These are phyloP conservation scores for Onychomys leucogaster DNA, from an alignment of 2,797 vertebrate species.

Conservation along the genomic window DNA sequence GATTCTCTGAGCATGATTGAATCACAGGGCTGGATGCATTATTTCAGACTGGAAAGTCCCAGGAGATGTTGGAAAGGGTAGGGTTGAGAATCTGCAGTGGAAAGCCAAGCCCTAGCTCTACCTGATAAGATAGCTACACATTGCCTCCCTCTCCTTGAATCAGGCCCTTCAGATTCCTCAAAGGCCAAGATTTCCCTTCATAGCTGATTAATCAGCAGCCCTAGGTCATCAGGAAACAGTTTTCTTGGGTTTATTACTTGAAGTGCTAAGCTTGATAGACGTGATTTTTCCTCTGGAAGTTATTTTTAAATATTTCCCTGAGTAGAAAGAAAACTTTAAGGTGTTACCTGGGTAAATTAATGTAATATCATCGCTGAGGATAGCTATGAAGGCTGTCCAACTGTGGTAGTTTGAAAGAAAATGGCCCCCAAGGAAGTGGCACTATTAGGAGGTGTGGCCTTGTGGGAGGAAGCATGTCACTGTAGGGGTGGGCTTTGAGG, in stretches of 20 bases:
- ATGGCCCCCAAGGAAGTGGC: background rate
- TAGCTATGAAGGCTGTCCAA: background rate
- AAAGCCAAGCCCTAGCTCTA: background rate
- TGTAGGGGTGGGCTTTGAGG: background rate
- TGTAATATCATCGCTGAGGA: background rate
- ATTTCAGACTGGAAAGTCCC: background rate
- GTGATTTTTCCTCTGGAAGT: background rate
- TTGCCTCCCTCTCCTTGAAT: background rate
- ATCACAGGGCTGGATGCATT: background rate
- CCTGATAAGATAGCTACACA: background rate
- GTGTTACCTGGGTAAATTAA: background rate
- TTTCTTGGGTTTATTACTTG: background rate
- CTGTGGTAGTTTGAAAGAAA: background rate
- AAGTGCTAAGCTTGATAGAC: background rate
- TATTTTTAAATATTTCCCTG: background rate
- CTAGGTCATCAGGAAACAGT: background rate
- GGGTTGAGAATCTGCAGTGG: background rate
- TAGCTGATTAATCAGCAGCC: background rate
- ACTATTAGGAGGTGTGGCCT: background rate
- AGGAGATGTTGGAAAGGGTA: rapidly evolving
- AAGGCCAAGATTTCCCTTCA: background rate
- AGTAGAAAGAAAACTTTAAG: slow-evolving; percentile 47
- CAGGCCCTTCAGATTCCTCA: background rate
- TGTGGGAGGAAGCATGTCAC: background rate
- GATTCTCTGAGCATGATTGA: background rate